Percentiles rank a stretch among this genome's conserved stretches.
Evolutionary conservation across 2,113 vertebrate species (phyloP).

Genomic region (Proterorhinus semilunaris): DNA sequence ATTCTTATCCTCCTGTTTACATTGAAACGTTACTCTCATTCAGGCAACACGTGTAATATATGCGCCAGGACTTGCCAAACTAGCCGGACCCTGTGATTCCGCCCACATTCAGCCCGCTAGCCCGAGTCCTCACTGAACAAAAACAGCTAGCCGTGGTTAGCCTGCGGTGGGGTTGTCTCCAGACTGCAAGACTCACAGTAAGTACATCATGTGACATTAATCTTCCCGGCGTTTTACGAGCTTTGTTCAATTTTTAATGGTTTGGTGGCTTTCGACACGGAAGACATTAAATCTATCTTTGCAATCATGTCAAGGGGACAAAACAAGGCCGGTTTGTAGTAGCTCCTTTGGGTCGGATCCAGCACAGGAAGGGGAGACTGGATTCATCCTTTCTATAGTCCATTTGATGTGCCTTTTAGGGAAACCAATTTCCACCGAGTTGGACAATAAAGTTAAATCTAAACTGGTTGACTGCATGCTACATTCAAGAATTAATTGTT

Average conservation of each 20-base stretch:
- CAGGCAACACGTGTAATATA: background rate
- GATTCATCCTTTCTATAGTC: background rate
- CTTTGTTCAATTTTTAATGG: background rate
- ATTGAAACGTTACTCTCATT: conserved; percentile 4
- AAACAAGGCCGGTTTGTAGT: conserved; percentile 58
- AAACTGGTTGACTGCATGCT: background rate
- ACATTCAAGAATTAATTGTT: background rate
- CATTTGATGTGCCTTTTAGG: background rate
- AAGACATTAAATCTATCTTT: conserved; percentile 9
- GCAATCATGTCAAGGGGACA: conserved; percentile 43
- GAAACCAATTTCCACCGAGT: too few species aligned
- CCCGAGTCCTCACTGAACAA: conserved; percentile 46
- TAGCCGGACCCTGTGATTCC: background rate
- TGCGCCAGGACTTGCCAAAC: conserved; percentile 16
- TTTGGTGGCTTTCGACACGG: background rate
- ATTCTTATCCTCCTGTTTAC: background rate
- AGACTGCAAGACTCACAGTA: conserved; percentile 51
- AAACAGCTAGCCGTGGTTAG: conserved; percentile 39
- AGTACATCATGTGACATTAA: conserved; percentile 16
- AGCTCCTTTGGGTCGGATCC: conserved; percentile 40
- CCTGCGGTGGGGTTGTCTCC: conserved; percentile 22
- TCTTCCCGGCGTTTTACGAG: background rate
- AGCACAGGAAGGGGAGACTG: conserved; percentile 16
- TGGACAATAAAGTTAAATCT: background rate
- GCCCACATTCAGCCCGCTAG: conserved; percentile 36